Evolutionary conservation across 2,888 invertebrate species (phyloP), one percentile per base, ranked within the genome.

Genomic region (Drosophila sordidula): DNA sequence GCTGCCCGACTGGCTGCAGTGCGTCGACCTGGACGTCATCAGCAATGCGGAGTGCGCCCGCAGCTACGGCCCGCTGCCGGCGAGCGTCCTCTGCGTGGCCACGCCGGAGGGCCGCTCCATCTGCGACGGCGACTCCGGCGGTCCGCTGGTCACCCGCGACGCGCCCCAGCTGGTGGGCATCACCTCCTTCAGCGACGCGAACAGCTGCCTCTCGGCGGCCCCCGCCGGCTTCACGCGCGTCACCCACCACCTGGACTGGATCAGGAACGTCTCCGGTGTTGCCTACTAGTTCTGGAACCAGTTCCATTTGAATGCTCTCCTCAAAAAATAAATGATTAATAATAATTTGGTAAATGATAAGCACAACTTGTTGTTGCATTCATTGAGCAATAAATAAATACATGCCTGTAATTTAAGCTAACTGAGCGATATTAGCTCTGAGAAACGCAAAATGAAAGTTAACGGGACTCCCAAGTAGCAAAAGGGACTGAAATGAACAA

Each of bases 31-130:
- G 90, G 12, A 54, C 57, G 36, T 78, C 64, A 32, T 89, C 85
- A 29, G 81, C 78, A 75, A 90, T 90, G 42, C 79, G 83, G 34
- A 92, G 90, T 85, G 89, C 78, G 91, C 91, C 0, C 91, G 91
- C 65, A 90, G 90, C 61, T 92, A 92, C 36, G 91, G 91, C 12
- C 87, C 90, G 4, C 62, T 84, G 18, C 64, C 70, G 0, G 74
- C 61, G 18, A 51, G 58, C 26, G 68, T 70, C 0, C 2, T 82
- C 6, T 84, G 84, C 32, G 68, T 76, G 6, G 46, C 22, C 14
- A 70, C 72, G 1, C 55, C 68, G 4, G 46, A 66, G n/a, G 71
- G 78, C 12, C 64, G 52, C 6, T 74, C 76, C 25, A 77, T 79
- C 9, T 83, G 83, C 36, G 58, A 63, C 8, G 85, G 84, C 1